Percentiles rank a stretch among this genome's conserved stretches.
Conservation (phyloP, 2,888 invertebrate species). For the Pachycephus smyrnensis region DNA sequence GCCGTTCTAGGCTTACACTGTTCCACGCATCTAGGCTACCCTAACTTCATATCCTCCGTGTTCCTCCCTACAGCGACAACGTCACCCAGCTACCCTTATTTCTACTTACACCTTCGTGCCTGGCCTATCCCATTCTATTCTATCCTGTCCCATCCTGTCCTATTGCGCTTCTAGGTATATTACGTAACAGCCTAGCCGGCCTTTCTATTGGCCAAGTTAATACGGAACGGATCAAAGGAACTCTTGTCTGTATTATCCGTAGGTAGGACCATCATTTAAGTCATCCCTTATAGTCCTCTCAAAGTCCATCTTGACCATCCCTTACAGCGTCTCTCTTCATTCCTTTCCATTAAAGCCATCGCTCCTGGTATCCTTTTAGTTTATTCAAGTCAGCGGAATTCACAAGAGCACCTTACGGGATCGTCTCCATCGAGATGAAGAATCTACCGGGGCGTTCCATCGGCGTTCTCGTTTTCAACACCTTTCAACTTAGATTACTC, state of each 20-base stretch:
- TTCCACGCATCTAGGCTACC: background rate
- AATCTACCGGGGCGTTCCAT: background rate
- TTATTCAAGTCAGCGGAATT: background rate
- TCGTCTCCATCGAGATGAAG: background rate
- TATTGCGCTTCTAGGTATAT: background rate
- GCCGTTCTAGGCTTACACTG: background rate
- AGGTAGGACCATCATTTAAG: background rate
- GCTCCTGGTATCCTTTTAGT: background rate
- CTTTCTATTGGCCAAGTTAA: background rate
- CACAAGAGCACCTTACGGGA: background rate
- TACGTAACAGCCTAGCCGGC: background rate
- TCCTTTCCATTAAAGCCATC: background rate
- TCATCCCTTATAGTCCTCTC: background rate
- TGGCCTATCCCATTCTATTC: background rate
- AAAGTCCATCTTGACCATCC: background rate
- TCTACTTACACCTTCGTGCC: background rate
- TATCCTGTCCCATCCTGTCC: background rate
- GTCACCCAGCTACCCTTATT: background rate
- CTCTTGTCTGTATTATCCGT: background rate
- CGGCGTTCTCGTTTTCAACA: background rate
- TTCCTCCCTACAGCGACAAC: background rate
- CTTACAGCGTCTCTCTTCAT: background rate
- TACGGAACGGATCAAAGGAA: background rate
- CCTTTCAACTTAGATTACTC: slow-evolving; percentile 29
- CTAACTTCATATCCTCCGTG: background rate